Conservation (phyloP, 1,140 invertebrate species). For the Brachionus paranguensis region DNA sequence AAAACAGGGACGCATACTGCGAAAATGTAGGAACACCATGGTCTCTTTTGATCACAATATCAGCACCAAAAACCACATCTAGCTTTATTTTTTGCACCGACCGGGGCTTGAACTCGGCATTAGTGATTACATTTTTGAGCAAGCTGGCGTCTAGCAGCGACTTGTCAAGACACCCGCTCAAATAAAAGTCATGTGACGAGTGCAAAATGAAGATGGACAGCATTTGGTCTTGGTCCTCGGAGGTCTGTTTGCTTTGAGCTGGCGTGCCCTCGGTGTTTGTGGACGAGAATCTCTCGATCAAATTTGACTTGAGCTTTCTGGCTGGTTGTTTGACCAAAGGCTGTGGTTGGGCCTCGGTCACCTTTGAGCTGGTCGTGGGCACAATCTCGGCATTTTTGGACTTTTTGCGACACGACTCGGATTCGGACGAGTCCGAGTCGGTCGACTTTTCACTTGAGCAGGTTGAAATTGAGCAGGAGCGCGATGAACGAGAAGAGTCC, state of each 20-base stretch:
- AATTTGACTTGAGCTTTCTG: conserved; percentile 38
- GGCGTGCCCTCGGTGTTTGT: background rate
- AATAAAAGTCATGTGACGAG: conserved; percentile 15
- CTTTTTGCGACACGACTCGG: background rate
- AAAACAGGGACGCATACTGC: background rate
- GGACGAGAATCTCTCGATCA: conserved; percentile 9
- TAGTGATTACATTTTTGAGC: background rate
- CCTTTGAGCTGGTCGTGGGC: background rate
- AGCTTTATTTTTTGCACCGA: conserved; percentile 31
- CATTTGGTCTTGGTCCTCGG: background rate
- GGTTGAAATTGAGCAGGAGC: background rate
- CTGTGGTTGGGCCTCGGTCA: background rate
- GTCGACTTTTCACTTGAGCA: background rate
- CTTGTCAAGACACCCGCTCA: background rate
- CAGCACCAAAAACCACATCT: conserved; percentile 7
- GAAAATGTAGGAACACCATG: background rate
- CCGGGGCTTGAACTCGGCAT: background rate
- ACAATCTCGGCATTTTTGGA: background rate
- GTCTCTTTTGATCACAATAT: background rate
- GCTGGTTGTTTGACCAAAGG: background rate
- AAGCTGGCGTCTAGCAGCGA: background rate
- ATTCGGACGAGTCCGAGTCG: background rate
- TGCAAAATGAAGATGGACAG: conserved; percentile 23
- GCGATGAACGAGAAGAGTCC: background rate
- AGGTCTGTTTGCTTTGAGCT: background rate